Percentiles rank a stretch among this genome's conserved stretches.
phyloP scores from a whole-genome alignment of 1,140 invertebrate genomes.

The Lepidurus packardi region DNA sequence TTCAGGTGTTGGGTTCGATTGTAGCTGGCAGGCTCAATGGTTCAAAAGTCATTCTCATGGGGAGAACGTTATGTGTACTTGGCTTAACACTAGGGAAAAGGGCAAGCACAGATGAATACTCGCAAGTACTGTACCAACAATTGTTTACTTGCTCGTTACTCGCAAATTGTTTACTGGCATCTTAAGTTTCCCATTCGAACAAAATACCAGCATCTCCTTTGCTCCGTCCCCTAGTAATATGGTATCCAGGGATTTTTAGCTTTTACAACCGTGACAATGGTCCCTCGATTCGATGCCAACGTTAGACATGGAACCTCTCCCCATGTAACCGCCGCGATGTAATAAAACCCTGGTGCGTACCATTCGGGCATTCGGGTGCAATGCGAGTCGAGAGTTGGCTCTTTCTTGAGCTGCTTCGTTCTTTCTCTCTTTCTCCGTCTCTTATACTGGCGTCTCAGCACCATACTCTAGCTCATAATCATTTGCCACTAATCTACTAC shows the following conservation, averaged over 20 bases:
- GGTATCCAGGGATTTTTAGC: neutral
- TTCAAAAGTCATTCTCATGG: neutral
- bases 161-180: neutral
- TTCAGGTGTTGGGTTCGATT: constrained; percentile 5
- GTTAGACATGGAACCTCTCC: neutral
- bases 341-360: neutral
- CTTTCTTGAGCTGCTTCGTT: neutral
- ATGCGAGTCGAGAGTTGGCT: neutral
- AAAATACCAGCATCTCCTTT: neutral
- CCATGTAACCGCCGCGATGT: neutral
- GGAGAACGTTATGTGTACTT: neutral
- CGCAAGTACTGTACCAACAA: too few relatives aligned
- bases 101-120: too few relatives aligned
- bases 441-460: neutral
- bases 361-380: neutral
- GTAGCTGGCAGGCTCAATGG: neutral
- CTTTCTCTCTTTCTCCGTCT: neutral
- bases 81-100: neutral
- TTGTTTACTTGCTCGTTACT: too few relatives aligned
- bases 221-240: too few relatives aligned
- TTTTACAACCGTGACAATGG: constrained; percentile 7
- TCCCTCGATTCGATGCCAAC: neutral
- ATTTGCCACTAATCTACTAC: constrained; percentile 1
- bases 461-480: neutral
- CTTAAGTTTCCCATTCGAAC: neutral